Base-by-base conservation (phyloP, 2,113 vertebrate genomes). In the Corvus cornix region DNA sequence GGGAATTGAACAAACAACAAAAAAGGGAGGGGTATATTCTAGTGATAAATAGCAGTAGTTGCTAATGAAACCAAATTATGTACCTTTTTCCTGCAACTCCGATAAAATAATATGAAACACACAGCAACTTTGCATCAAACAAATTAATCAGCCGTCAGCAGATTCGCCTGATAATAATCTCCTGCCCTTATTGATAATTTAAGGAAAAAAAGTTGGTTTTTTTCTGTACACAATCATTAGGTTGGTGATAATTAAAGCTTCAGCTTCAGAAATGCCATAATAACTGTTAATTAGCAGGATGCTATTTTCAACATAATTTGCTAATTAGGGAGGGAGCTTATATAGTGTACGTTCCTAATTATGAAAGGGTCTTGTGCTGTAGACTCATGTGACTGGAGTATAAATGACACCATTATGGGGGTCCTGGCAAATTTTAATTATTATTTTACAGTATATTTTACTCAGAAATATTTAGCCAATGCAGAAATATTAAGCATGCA, bases 211-310 rank as follows among this genome's bases (percentile, higher is more conserved):
- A 76, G 43, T 93, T 95, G 80, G 44, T 95, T 96, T 95, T 95
- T 93, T 96, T 97, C 97, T 96, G 95, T 98, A 98, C 98, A 98
- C 98, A 98, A 96, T 99, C 98, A 99, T 98, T 98, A 98, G 97
- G 98, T 98, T 98, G 98, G 98, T 98, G 98, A 99, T 99, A 99
- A 99, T 99, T 99, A 99, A 99, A 99, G 98, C 98, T 97, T 98
- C 98, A 98, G 99, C 98, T 99, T 99, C 98, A 99, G 99, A 99
- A 99, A 99, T 99, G 99, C 98, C 99, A 98, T 99, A 99, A 99
- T 99, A 99, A 99, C 98, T 86, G 98, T 99, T 99, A 99, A 99
- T 99, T 99, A 99, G 98, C 98, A 98, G 98, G 98, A 99, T 99
- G 98, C 99, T 99, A 99, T 99, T 99, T 99, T 99, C 98, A 98